Evolutionary conservation across 2,797 vertebrate species (phyloP).

Genomic region (Sebastes hubbsi): DNA sequence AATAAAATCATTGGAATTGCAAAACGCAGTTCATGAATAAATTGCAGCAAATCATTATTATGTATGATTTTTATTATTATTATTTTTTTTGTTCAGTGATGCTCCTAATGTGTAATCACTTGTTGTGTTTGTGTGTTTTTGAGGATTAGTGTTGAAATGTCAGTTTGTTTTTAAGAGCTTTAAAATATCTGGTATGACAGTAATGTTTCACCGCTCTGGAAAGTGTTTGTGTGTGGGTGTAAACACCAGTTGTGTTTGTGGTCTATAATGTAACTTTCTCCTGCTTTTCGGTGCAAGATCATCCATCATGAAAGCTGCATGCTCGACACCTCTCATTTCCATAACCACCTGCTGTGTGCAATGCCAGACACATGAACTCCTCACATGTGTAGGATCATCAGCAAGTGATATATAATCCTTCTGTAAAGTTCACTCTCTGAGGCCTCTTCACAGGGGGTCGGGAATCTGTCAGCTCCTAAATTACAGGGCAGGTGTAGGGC

Average conservation of each 20-base stretch:
- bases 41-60: not conserved
- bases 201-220: slow-evolving; percentile 39
- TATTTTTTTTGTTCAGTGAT: not conserved
- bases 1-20: not conserved
- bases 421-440: not conserved
- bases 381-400: not conserved
- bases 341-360: slow-evolving; percentile 1
- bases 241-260: not conserved
- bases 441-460: slow-evolving; percentile 23
- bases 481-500: not conserved
- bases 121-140: not conserved
- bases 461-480: slow-evolving; percentile 51
- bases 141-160: slow-evolving; percentile 27
- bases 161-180: slow-evolving; percentile 48
- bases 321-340: slow-evolving; percentile 14
- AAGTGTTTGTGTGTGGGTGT: not conserved
- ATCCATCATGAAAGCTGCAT: slow-evolving; percentile 16
- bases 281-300: not conserved
- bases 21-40: not conserved
- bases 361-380: not conserved
- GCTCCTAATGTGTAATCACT: no score
- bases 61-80: not conserved
- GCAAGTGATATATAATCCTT: not conserved
- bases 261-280: not conserved
- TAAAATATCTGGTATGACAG: slow-evolving; percentile 55